Evolutionary conservation across 2,888 invertebrate species (phyloP).

Genomic region (Ferrisia virgata): DNA sequence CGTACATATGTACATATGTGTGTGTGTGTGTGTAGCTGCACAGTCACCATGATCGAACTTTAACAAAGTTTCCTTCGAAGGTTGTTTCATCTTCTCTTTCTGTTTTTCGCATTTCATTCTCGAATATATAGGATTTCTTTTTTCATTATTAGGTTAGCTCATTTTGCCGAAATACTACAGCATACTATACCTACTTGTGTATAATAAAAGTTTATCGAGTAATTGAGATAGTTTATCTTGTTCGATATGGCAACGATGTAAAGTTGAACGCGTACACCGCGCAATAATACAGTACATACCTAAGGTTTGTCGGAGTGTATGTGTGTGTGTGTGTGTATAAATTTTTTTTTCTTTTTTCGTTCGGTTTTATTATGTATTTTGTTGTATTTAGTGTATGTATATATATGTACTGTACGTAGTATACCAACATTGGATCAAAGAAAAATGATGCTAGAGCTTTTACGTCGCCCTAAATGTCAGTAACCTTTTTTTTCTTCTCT

Average conservation of each 20-base stretch:
- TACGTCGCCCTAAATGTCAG: conserved; percentile 25
- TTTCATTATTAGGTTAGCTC: neutral
- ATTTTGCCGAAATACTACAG: neutral
- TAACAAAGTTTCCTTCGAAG: neutral
- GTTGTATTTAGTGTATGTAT: neutral
- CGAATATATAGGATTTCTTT: neutral
- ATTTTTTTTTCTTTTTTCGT: neutral
- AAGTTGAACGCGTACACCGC: neutral
- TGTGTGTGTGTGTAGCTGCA: no score
- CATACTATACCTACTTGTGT: no score
- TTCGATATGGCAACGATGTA: conserved; percentile 17
- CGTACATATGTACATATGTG: no score
- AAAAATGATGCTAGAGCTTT: conserved; percentile 20
- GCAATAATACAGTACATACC: neutral
- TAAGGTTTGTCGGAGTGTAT: neutral
- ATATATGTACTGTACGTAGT: no score
- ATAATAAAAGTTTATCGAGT: neutral
- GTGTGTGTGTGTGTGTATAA: no score
- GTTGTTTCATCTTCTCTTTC: neutral
- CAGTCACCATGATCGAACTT: neutral
- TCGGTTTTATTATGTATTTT: conserved; percentile 16
- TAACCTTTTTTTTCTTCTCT: neutral
- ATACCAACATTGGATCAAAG: neutral
- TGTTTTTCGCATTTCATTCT: neutral
- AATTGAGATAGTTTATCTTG: conserved; percentile 5